Evolutionary conservation across 2,113 vertebrate genomes (phyloP), one percentile per base, ranked within the genome.

Genomic region (Marmota monax): DNA sequence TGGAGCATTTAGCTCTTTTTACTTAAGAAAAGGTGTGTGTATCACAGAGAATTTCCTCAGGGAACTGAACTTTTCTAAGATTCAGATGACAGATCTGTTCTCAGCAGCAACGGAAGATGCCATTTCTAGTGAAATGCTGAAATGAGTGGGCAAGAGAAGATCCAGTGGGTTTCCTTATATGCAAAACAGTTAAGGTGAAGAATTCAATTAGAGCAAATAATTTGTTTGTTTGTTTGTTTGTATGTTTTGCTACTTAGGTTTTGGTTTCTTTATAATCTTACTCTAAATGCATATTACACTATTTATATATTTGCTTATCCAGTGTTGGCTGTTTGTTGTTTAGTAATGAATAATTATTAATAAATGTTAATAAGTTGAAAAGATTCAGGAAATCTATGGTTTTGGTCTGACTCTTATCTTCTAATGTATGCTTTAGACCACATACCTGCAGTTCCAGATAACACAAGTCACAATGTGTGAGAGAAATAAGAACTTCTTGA

Each of bases 321-420:
- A 51, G 18, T 53, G 29, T 45, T 91, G 51, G 51, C 0, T 67
- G n/a, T 25, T 61, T 56, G 27, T 39, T 84, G 0, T 84, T 92
- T 79, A 79, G 63, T 58, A 96, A 67, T 69, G 27, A 94, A 23
- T 65, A 10, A 2, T 42, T 76, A 90, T 25, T 76, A 61, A 8
- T 45, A 45, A 7, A 45, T 45, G 42, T 45, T 45, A 45, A 45
- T 45, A 45, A 45, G 51, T 70, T 0, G 61, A 17, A 91, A 88
- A 77, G 12, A 67, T 13, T 29, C 56, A 84, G 61, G 53, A 92
- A 94, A 69, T 13, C 37, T 58, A 10, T 29, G 20, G 10, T 48
- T 90, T 80, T 76, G 65, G 42, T 74, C 51, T 87, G 27, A 89
- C 42, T 87, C 51, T 96, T 16, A 73, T 20, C 53, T 80, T 84